Base-by-base conservation (phyloP, 2,113 vertebrate species). In the Agelaius phoeniceus region DNA sequence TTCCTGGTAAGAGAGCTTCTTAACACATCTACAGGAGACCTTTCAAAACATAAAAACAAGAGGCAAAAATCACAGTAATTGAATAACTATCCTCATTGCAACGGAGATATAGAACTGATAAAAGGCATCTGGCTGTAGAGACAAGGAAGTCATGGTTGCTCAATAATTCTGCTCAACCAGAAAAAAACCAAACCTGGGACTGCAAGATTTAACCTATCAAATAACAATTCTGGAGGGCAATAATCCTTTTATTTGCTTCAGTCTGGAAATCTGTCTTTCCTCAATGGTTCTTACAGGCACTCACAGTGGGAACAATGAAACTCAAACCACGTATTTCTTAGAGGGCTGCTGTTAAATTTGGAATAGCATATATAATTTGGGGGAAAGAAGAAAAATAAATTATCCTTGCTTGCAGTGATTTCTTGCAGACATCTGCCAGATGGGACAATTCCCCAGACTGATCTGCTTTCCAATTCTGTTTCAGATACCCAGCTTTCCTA, bases 381-480 rank as follows among this genome's bases (percentile, higher is more conserved):
- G 39, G 69, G 26, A 81, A 85, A 93, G 20, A 15, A 82, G 39
- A 73, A 69, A 74, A 46, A 84, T 93, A 93, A 82, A 59, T 80
- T 43, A 16, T 71, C 84, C 77, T 77, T 77, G 63, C 75, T 94
- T 72, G 63, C 67, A 95, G 65, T 91, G 82, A 95, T 89, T 87
- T 92, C 77, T 66, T 93, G 81, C 49, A 95, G 94, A 84, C 74
- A 96, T 76, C 52, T 94, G 91, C 90, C 95, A 95, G 90, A 91
- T 93, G 73, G 90, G 85, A 91, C 91, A 87, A 96, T 85, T 96
- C 89, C 86, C 95, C 57, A 96, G 95, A 93, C 87, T 86, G 82
- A 93, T 97, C 57, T 94, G 90, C 73, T 75, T 95, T 96, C 80
- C 3, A 63, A 67, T 93, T 94, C 63, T 74, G 89, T 69, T 93